Conservation (phyloP, 2,888 invertebrate genomes). For the Amphipoea oculea region DNA sequence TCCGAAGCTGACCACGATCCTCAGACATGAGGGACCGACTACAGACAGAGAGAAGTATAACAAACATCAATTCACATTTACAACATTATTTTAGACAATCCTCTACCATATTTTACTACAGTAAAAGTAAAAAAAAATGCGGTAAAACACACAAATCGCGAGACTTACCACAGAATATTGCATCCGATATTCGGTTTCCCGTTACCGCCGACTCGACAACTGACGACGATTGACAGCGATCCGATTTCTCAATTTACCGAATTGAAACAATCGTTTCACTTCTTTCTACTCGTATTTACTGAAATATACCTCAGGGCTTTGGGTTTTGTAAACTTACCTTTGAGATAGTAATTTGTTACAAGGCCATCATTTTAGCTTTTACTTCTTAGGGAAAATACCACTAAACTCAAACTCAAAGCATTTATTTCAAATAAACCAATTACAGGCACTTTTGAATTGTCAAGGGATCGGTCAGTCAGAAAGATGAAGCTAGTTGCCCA, state of each 20-base stretch:
- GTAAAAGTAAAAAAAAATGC: neutral
- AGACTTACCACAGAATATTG: conserved; percentile 9
- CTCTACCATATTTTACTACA: neutral
- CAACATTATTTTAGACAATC: neutral
- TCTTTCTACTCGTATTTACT: neutral
- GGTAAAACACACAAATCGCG: neutral
- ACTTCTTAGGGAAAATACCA: too few species aligned
- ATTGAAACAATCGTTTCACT: neutral
- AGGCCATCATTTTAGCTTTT: too few species aligned
- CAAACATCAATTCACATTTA: neutral
- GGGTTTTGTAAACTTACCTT: neutral
- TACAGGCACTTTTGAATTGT: too few species aligned
- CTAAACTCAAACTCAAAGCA: too few species aligned
- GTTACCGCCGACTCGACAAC: neutral
- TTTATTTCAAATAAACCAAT: too few species aligned
- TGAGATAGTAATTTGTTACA: neutral
- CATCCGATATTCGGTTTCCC: conserved; percentile 7
- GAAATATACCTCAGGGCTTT: neutral
- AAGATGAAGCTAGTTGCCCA: too few species aligned
- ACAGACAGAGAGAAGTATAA: neutral
- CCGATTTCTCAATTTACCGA: conserved; percentile 22
- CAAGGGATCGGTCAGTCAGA: too few species aligned
- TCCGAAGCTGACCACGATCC: too few species aligned
- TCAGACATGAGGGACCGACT: too few species aligned
- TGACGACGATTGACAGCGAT: conserved; percentile 41